These are phyloP conservation scores for Neodon shergylaensis DNA, from an alignment of 2,113 vertebrate genomes.

Conservation along the genomic window DNA sequence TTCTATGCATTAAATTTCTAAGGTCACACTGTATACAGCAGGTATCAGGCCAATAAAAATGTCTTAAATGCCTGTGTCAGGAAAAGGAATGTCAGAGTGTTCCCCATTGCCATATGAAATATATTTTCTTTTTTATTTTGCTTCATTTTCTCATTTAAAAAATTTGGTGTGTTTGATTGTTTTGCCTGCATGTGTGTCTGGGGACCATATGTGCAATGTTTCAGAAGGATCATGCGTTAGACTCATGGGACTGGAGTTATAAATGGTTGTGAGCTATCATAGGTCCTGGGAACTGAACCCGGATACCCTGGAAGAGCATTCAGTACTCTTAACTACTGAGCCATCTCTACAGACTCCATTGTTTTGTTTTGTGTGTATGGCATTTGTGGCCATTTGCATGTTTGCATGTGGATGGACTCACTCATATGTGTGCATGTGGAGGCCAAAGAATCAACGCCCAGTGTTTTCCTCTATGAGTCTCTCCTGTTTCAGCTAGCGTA, in stretches of 20 bases:
- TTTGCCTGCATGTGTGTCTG: neutral
- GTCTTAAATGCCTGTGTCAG: neutral
- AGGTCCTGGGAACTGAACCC: neutral
- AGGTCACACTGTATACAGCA: constrained; percentile 14
- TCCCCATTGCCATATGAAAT: neutral
- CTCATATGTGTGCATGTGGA: neutral
- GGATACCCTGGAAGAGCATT: neutral
- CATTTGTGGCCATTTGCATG: neutral
- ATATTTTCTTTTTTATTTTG: constrained; percentile 3
- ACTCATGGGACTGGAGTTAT: neutral
- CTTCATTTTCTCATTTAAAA: neutral
- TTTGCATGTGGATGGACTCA: neutral
- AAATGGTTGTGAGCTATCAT: neutral
- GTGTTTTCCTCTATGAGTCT: neutral
- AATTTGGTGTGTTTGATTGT: neutral
- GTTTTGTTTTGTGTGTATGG: neutral
- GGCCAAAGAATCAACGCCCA: too few species aligned
- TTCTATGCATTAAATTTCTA: neutral
- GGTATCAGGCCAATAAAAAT: neutral
- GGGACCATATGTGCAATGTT: too few species aligned
- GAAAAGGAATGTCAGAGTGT: neutral
- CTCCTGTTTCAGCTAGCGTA: neutral
- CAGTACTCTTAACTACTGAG: neutral
- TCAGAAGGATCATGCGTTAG: neutral
- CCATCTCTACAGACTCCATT: neutral